Conservation (phyloP, 2,113 vertebrate species). For the Raja brachyura region DNA sequence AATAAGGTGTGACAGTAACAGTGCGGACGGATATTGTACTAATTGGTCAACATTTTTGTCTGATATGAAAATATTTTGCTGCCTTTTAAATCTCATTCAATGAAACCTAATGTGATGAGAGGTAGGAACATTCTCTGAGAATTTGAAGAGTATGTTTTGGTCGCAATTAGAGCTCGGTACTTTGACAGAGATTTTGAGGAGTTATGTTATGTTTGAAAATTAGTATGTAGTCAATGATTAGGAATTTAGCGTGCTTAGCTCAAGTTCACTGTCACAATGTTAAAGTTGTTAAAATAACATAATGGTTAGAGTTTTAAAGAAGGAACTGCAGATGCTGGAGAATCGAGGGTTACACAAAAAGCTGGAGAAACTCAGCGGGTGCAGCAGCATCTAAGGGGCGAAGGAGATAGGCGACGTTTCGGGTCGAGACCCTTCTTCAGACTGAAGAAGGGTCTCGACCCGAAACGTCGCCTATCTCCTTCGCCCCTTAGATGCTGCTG, state of each 20-base stretch:
- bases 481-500: no score
- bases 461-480: no score
- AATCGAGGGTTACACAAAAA: no score
- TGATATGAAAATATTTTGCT: constrained; percentile 12
- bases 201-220: not conserved
- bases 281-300: not conserved
- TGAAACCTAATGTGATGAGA: not conserved
- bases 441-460: no score
- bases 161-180: no score
- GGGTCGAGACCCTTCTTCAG: no score
- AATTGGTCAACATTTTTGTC: constrained; percentile 36
- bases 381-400: no score
- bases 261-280: not conserved
- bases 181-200: no score
- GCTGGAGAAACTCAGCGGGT: no score
- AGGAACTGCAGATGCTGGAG: no score
- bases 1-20: constrained; percentile 28
- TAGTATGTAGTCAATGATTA: not conserved
- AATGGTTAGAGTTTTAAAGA: not conserved
- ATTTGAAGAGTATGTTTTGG: not conserved
- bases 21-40: constrained; percentile 31
- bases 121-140: not conserved
- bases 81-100: not conserved
- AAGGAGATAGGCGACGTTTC: no score
- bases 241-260: not conserved